Base-by-base conservation (phyloP, 2,113 vertebrate species). In the Melanotaenia duboulayi region DNA sequence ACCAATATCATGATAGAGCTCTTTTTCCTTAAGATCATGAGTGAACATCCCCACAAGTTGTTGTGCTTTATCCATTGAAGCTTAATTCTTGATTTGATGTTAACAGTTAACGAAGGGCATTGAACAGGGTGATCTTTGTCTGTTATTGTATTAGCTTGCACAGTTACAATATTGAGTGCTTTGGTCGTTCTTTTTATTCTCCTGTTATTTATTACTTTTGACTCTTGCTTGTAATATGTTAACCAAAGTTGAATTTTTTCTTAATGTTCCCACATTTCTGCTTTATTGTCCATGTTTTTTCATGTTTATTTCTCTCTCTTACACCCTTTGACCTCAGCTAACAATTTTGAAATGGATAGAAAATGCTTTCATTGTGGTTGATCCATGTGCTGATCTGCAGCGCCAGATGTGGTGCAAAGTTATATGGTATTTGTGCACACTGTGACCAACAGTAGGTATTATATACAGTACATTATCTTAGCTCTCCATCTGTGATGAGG, bases 371-470 rank as follows among this genome's bases (percentile, higher is more conserved):
- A 68, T 48, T 68, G 52, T 24, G 25, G 35, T 72, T 71, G 66
- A 44, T 80, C 73, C 78, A 73, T 88, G 74, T 86, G 83, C 71
- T 86, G 80, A 89, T 84, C 86, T 85, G 76, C 67, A 75, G 81
- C 69, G 68, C 63, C 77, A 74, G 73, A 76, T 75, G 73, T 64
- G 69, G 63, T 32, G 59, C 57, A 73, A 81, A 71, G 62, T 60
- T 70, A 70, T 25, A 40, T 80, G 84, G 77, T 81, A 74, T 90
- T 55, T 28, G 63, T 71, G 70, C 62, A 56, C 58, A 81, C 54
- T 76, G 79, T 65, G 67, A 82, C 69, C 81, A 69, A 20, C 35
- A 25, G 65, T 56, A 62, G 67, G 62, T 75, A 67, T 86, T 80
- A 71, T 44, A 72, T 44, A 57, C 78, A 71, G 57, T 65, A 66